A percentile compares a stretch with the other conserved stretches of the same genome.
Conservation (phyloP, 2,888 invertebrate species). For the Phania funesta region DNA sequence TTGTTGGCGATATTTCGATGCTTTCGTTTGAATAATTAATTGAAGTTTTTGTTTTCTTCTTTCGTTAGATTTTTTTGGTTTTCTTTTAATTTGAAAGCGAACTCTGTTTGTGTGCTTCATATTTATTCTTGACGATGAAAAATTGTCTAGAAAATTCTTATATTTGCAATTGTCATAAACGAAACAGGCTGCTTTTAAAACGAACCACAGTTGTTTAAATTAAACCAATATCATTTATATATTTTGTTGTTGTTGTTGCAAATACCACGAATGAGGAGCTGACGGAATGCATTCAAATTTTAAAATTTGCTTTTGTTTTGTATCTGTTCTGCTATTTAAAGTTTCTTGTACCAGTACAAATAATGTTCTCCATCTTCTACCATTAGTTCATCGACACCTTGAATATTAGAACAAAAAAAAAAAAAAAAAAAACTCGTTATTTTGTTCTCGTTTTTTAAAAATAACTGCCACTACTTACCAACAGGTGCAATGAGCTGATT, state of each 20-base stretch:
- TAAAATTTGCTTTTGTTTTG: too few relatives aligned
- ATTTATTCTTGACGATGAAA: constrained; percentile 39
- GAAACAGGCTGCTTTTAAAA: background rate
- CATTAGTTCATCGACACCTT: constrained; percentile 91
- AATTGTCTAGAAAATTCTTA: constrained; percentile 25
- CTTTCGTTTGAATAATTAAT: constrained; percentile 52
- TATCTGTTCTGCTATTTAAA: constrained; percentile 82
- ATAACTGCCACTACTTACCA: constrained; percentile 82
- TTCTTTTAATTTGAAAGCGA: constrained; percentile 53
- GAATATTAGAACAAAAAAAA: constrained; percentile 30
- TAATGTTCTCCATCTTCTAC: constrained; percentile 94
- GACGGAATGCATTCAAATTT: constrained; percentile 33
- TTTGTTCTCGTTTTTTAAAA: background rate
- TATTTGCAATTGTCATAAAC: background rate
- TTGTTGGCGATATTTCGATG: constrained; percentile 62
- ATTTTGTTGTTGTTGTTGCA: background rate
- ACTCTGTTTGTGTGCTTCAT: constrained; percentile 53
- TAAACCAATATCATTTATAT: background rate
- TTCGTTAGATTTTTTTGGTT: constrained; percentile 20
- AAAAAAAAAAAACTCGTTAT: background rate
- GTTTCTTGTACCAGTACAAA: constrained; percentile 95
- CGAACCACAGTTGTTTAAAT: background rate
- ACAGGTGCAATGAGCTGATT: constrained; percentile 93
- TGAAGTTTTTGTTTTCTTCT: constrained; percentile 35
- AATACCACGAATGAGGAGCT: constrained; percentile 34